phyloP scores from a whole-genome alignment of 1,140 invertebrate genomes.

The Ceratina calcarata region DNA sequence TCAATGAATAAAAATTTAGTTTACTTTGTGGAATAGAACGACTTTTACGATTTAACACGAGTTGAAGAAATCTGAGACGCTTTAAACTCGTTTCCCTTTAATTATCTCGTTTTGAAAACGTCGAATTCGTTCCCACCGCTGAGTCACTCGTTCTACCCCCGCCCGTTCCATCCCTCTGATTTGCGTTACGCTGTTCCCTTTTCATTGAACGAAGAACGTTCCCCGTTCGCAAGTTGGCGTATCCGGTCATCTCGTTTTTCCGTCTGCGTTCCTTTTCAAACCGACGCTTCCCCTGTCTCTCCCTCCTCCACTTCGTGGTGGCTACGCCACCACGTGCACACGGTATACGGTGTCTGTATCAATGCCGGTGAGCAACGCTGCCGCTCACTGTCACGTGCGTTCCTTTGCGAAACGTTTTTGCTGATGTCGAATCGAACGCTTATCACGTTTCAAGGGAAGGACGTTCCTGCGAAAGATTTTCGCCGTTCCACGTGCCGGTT shows the following conservation, averaged over 20 bases:
- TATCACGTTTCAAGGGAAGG: not conserved
- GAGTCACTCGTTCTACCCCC: not conserved
- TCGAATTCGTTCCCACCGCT: too few relatives aligned
- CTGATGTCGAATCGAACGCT: not conserved
- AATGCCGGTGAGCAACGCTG: not conserved
- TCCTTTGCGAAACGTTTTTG: slow-evolving; percentile 1
- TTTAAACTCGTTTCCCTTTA: too few relatives aligned
- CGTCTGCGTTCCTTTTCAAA: not conserved
- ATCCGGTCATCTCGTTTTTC: slow-evolving; percentile 3
- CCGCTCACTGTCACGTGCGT: slow-evolving; percentile 32
- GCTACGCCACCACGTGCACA: slow-evolving; percentile 31
- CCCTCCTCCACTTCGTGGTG: too few relatives aligned
- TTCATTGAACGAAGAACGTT: not conserved
- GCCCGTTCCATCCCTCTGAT: too few relatives aligned
- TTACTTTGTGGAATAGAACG: too few relatives aligned
- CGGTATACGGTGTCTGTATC: slow-evolving; percentile 5
- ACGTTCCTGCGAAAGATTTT: not conserved
- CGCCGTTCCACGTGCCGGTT: not conserved
- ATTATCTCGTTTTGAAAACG: too few relatives aligned
- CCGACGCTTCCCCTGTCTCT: not conserved
- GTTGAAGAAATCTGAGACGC: too few relatives aligned
- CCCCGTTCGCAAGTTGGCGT: not conserved
- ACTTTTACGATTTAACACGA: too few relatives aligned
- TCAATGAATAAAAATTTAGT: too few relatives aligned
- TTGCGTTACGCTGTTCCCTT: not conserved